Base-by-base conservation (phyloP, 2,888 invertebrate species). In the Euclidia mi region DNA sequence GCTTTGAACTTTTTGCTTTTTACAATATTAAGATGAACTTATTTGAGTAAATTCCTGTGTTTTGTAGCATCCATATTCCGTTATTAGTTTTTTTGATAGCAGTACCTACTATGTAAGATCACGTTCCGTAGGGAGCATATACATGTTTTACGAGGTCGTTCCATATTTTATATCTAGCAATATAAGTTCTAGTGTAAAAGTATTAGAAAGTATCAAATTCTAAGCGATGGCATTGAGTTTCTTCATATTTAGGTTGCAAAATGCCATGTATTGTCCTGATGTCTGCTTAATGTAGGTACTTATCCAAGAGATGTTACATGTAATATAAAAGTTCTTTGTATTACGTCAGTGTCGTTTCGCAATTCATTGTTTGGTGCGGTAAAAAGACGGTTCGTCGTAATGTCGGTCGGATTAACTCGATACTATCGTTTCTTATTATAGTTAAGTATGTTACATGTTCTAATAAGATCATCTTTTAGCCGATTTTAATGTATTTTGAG, bases 261-360 rank as follows among this genome's bases (percentile, higher is more conserved):
- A 61, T 62, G 48, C 53, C 48, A 51, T 70, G 20, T 25, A 56
- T 61, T 60, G 49, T 62, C 56, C 41, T 56, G 38, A 50, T 42
- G 18, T 28, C 38, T 14, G 34, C 41, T 40, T 55, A 52, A 17
- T 61, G 53, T 43, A 14, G 18, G 38, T 38, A 41, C 41, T 53
- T 71, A 67, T 56, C 56, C 56, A 51, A 35, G n/a, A 15, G 10
- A 56, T 25, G 40, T 62, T 47, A 65, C 46, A 49, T 59, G 38
- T 28, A 42, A 47, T 59, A 37, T 55, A 50, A 43, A 51, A 52
- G 44, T 59, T 65, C 53, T 50, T 28, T 11, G 53, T 6, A 43
- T 59, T 73, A 55, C 71, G 51, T 73, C 59, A 65, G 42, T 41
- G n/a, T 2, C 12, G 35, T 66, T 66, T 62, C 41, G 50, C 61